A percentile compares a stretch with the other conserved stretches of the same genome.
These are phyloP conservation scores for Venustaconcha ellipsiformis DNA, from an alignment of 1,140 invertebrate genomes.

Conservation along the genomic window DNA sequence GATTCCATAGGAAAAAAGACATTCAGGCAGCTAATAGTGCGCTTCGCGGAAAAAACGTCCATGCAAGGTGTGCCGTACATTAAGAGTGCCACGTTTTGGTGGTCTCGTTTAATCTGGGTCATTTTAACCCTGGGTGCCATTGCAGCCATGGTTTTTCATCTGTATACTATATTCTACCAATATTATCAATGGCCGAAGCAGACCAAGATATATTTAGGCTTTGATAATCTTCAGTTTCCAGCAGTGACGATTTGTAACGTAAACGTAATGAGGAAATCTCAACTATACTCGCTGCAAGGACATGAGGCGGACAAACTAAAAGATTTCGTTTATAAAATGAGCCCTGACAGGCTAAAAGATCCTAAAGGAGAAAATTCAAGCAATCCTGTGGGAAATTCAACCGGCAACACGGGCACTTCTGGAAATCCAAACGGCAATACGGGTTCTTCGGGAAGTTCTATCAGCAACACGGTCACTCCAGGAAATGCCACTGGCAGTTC, in stretches of 20 bases:
- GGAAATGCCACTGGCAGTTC: too few species aligned
- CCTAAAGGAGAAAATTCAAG: too few species aligned
- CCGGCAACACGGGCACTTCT: too few species aligned
- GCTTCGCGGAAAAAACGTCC: slow-evolving; percentile 42
- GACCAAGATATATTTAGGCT: slow-evolving; percentile 26
- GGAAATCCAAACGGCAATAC: too few species aligned
- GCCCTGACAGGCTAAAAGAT: slow-evolving; percentile 1
- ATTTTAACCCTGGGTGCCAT: slow-evolving; percentile 28
- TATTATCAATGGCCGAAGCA: slow-evolving; percentile 38
- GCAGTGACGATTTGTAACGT: slow-evolving; percentile 54
- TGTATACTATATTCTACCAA: slow-evolving; percentile 32
- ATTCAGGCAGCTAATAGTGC: slow-evolving; percentile 15
- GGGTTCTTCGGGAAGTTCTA: too few species aligned
- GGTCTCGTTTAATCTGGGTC: slow-evolving; percentile 31
- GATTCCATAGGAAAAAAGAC: slow-evolving; percentile 26
- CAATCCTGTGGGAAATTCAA: too few species aligned
- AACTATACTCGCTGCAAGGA: slow-evolving; percentile 3
- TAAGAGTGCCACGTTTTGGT: slow-evolving; percentile 23
- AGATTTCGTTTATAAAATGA: slow-evolving; percentile 10
- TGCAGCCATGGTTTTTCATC: slow-evolving; percentile 33
- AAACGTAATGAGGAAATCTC: slow-evolving; percentile 27
- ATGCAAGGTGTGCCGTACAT: slow-evolving; percentile 41
- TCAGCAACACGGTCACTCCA: too few species aligned
- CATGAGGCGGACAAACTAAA: slow-evolving; percentile 1
- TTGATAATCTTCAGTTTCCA: slow-evolving; percentile 42